Base-by-base conservation (phyloP, 2,888 invertebrate genomes). In the Cosmopolites sordidus region DNA sequence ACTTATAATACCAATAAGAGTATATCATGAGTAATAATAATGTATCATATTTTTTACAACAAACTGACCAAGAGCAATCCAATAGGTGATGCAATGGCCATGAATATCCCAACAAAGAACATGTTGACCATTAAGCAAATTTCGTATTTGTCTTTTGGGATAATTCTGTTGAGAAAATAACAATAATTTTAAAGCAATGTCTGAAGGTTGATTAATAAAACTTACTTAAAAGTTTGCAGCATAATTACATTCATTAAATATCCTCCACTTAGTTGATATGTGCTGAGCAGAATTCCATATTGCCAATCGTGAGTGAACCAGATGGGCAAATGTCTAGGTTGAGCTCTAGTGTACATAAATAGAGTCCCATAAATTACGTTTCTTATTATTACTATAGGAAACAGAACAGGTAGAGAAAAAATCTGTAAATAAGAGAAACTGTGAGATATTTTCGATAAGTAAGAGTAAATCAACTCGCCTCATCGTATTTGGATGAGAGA, bases 221-320 rank as follows among this genome's bases (percentile, higher is more conserved):
- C 43, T 3, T 43, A 43, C 43, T 14, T 43, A 12, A 43, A 27
- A 5, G 16, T 27, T 18, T 22, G 22, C 14, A 43, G 22, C 43
- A 43, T 43, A 8, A 43, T 6, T 6, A 43, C 43, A 15, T 43
- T 43, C 14, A 14, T 14, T 18, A 43, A 16, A 43, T 43, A 43
- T 8, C 27, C 43, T 6, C 18, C 22, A 18, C n/a, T 27, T 9
- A 43, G 12, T 12, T 14, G 16, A 22, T 18, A 27, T 4, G 29
- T 18, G 12, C 12, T 18, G 9, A 43, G 9, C 8, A 43, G 4
- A 12, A 43, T 17, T 11, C 22, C 29, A n/a, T 43, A 43, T n/a
- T 43, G 43, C 43, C 43, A 43, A n/a, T 43, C 43, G 12, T 43
- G 43, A 6, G 3, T 14, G n/a, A 43, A 43, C 8, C 11, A 11